Evolutionary conservation across 2,888 invertebrate genomes (phyloP).

Genomic region (Neoascia interrupta): DNA sequence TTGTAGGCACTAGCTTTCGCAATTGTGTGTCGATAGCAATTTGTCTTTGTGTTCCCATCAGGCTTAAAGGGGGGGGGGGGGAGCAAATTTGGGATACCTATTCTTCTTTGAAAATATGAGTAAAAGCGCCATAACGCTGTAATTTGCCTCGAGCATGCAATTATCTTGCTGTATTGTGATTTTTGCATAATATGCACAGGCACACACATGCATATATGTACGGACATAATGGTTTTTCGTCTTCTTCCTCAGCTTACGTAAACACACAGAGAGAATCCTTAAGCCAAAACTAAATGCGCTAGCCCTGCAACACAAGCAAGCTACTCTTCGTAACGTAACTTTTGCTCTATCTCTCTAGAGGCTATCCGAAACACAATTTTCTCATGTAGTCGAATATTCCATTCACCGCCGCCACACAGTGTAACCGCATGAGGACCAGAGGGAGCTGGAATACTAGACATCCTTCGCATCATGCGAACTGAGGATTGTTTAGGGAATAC

Average conservation of each 20-base stretch:
- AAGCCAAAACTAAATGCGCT: slow-evolving; percentile 12
- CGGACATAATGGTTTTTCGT: too few species aligned
- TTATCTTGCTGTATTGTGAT: slow-evolving; percentile 52
- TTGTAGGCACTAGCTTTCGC: slow-evolving; percentile 3
- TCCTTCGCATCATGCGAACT: slow-evolving; percentile 33
- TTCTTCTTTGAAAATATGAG: background rate
- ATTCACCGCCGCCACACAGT: slow-evolving; percentile 7
- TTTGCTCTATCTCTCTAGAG: slow-evolving; percentile 41
- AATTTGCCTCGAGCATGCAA: slow-evolving; percentile 45
- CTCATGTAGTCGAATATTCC: slow-evolving; percentile 29
- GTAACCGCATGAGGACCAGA: slow-evolving; percentile 13
- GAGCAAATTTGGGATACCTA: background rate
- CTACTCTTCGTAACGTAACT: slow-evolving; percentile 12
- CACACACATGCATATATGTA: background rate
- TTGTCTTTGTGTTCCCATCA: slow-evolving; percentile 8
- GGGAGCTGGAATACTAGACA: slow-evolving; percentile 14
- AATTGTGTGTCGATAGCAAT: slow-evolving; percentile 29
- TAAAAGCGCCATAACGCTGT: slow-evolving; percentile 20
- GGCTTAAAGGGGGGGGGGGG: too few species aligned
- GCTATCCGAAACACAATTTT: slow-evolving; percentile 46
- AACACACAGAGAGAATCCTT: too few species aligned
- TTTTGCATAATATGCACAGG: slow-evolving; percentile 35
- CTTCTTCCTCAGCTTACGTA: too few species aligned
- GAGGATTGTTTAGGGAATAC: slow-evolving; percentile 45
- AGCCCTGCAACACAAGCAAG: too few species aligned